Conservation (phyloP, 1,140 invertebrate genomes). For the Scaptomyza pallida region DNA sequence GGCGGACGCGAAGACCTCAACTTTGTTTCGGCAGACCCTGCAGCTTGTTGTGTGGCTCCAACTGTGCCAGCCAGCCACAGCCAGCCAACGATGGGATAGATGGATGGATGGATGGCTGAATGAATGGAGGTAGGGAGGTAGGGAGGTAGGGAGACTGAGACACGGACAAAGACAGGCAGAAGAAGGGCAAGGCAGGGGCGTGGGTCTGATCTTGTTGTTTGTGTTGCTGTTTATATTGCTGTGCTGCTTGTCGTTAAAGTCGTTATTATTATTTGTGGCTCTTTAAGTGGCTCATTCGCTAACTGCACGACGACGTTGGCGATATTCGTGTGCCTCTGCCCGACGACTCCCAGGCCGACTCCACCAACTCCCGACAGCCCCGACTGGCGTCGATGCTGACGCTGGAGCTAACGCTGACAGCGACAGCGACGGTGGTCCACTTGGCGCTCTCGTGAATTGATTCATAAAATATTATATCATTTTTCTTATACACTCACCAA, state of each 20-base stretch:
- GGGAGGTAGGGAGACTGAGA: too few relatives aligned
- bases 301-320: slow-evolving; percentile 78
- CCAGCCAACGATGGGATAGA: neutral
- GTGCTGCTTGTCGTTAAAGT: slow-evolving; percentile 76
- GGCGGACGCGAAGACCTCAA: slow-evolving; percentile 61
- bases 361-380: slow-evolving; percentile 1
- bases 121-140: neutral
- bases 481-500: slow-evolving; percentile 31
- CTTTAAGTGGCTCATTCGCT: slow-evolving; percentile 82
- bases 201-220: slow-evolving; percentile 54
- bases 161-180: too few relatives aligned
- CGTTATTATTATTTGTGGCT: slow-evolving; percentile 82
- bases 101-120: neutral
- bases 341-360: neutral
- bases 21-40: slow-evolving; percentile 54
- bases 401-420: slow-evolving; percentile 54
- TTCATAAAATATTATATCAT: slow-evolving; percentile 82
- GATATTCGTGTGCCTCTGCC: slow-evolving; percentile 74
- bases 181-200: slow-evolving; percentile 44
- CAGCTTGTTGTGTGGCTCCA: slow-evolving; percentile 46
- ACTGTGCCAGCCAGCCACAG: slow-evolving; percentile 10
- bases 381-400: slow-evolving; percentile 60
- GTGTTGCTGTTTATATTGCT: slow-evolving; percentile 56
- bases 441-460: slow-evolving; percentile 81
- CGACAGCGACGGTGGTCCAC: slow-evolving; percentile 73